Evolutionary conservation across 2,888 invertebrate genomes (phyloP).

Genomic region (Erebia aethiops): DNA sequence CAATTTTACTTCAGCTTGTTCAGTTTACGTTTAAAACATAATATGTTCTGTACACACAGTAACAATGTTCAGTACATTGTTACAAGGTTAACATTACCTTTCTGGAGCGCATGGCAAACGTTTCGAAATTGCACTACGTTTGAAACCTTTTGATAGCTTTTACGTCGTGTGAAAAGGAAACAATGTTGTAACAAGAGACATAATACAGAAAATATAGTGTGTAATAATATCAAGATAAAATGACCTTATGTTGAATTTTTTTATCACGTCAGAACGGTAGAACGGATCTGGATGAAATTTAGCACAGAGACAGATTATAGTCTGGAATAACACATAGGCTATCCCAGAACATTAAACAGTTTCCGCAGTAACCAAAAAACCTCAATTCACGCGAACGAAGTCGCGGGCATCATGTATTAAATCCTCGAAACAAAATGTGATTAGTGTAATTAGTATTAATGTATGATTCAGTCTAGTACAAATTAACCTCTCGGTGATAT

Average conservation of each 20-base stretch:
- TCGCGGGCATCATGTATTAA: too few relatives aligned
- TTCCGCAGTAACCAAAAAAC: too few relatives aligned
- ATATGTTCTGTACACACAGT: neutral
- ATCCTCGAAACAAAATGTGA: too few relatives aligned
- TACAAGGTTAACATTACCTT: too few relatives aligned
- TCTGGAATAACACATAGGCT: too few relatives aligned
- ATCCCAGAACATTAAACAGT: too few relatives aligned
- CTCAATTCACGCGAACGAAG: too few relatives aligned
- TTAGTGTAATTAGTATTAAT: neutral
- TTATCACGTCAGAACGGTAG: too few relatives aligned
- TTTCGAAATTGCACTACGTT: conserved; percentile 3
- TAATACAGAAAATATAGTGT: neutral
- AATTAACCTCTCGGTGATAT: neutral
- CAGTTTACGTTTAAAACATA: neutral
- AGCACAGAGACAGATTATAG: too few relatives aligned
- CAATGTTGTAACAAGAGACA: neutral
- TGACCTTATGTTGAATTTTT: too few relatives aligned
- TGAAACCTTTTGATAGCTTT: conserved; percentile 9
- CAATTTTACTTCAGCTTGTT: neutral
- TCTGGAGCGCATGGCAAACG: conserved; percentile 10
- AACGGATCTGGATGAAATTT: too few relatives aligned
- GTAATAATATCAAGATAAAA: too few relatives aligned
- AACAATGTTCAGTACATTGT: neutral
- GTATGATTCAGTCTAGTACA: neutral
- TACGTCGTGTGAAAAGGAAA: neutral